A percentile compares a stretch with the other conserved stretches of the same genome.
These are phyloP conservation scores for Noturus placidus DNA, from an alignment of 2,113 vertebrate species.

Conservation along the genomic window DNA sequence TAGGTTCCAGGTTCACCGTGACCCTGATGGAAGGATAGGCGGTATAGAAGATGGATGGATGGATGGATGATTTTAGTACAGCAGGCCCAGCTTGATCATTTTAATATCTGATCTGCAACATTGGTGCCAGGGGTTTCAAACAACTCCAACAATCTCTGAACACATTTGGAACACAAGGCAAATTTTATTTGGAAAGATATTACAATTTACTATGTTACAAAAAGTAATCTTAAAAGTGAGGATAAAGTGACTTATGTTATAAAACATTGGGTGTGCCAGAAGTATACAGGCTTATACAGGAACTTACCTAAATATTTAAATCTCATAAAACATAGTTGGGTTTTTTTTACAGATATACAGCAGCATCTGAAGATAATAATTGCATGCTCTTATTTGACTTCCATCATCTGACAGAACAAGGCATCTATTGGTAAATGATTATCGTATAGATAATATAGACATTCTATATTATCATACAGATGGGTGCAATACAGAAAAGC, in stretches of 20 bases:
- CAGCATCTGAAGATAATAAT: constrained; percentile 68
- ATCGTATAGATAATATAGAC: constrained; percentile 64
- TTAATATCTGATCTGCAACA: background rate
- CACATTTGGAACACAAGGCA: constrained; percentile 40
- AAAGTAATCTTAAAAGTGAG: constrained; percentile 68
- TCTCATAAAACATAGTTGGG: constrained; percentile 68
- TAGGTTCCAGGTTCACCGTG: too few relatives aligned
- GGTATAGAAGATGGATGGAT: too few relatives aligned
- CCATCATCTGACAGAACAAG: constrained; percentile 70
- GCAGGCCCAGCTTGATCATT: background rate
- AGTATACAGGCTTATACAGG: constrained; percentile 51
- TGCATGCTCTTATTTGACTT: constrained; percentile 54
- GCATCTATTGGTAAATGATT: constrained; percentile 72
- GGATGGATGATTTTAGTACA: background rate
- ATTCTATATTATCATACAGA: constrained; percentile 17
- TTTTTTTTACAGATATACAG: constrained; percentile 71
- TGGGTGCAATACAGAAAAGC: constrained; percentile 72
- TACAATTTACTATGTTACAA: constrained; percentile 73
- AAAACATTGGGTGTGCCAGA: constrained; percentile 58
- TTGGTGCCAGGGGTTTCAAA: background rate
- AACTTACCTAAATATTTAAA: constrained; percentile 64
- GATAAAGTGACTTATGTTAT: constrained; percentile 55
- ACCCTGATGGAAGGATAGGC: too few relatives aligned
- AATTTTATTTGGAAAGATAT: constrained; percentile 72
- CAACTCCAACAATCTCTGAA: background rate